phyloP scores from a whole-genome alignment of 2,113 vertebrate species.

The Cathartes aura region DNA sequence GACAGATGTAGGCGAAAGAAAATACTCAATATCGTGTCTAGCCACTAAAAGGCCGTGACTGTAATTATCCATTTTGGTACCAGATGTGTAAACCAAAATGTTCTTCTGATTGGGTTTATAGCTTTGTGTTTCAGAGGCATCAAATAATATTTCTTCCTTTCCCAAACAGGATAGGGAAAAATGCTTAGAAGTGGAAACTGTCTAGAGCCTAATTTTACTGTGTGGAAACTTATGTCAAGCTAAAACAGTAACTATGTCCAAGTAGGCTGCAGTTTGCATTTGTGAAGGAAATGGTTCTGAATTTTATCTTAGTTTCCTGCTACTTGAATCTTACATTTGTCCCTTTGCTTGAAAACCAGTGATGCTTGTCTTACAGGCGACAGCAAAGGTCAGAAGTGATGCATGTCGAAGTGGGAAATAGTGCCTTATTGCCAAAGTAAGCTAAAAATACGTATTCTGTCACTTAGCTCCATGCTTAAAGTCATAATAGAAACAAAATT shows the following conservation, averaged over 20 bases:
- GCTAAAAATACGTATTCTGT: not conserved
- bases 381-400: not conserved
- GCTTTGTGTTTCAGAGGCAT: not conserved
- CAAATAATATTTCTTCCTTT: not conserved
- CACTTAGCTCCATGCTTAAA: not conserved
- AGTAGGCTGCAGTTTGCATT: not conserved
- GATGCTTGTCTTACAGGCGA: not conserved
- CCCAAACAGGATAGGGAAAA: not conserved
- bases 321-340: not conserved
- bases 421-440: not conserved
- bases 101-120: not conserved
- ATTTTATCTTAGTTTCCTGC: not conserved
- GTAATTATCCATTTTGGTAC: not conserved
- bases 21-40: not conserved
- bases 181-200: not conserved
- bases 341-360: not conserved
- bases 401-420: not conserved
- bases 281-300: not conserved
- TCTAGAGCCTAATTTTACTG: not conserved
- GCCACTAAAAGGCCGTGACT: not conserved
- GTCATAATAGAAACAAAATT: not conserved
- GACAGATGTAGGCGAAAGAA: not conserved
- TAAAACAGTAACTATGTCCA: not conserved
- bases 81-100: not conserved
- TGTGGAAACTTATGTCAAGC: not conserved